These are phyloP conservation scores for Abrostola triplasia DNA, from an alignment of 2,888 invertebrate species.

Conservation along the genomic window DNA sequence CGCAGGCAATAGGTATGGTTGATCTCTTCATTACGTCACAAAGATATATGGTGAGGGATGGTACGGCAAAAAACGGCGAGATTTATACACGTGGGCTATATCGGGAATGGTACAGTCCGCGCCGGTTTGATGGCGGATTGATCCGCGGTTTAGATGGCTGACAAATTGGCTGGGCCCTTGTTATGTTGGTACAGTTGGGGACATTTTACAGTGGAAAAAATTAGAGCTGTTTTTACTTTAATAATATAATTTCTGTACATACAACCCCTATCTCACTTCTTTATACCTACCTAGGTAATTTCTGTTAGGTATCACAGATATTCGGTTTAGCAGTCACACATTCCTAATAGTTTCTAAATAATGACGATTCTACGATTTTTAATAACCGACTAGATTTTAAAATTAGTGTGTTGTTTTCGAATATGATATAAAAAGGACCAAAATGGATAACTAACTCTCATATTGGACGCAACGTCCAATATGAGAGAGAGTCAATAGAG, in stretches of 20 bases:
- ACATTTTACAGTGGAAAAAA: background rate
- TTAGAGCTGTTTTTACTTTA: background rate
- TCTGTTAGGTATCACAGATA: too few relatives aligned
- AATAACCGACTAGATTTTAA: too few relatives aligned
- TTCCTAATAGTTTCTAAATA: too few relatives aligned
- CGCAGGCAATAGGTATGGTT: constrained; percentile 1
- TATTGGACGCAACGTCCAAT: too few relatives aligned
- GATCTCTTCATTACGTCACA: constrained; percentile 37
- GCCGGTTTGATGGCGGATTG: constrained; percentile 41
- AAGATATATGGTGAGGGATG: constrained; percentile 26
- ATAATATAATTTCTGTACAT: background rate
- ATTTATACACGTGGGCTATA: constrained; percentile 28
- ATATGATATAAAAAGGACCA: too few relatives aligned
- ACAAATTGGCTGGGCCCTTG: constrained; percentile 31
- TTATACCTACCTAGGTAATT: too few relatives aligned
- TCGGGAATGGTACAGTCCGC: constrained; percentile 25
- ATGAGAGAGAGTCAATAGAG: too few relatives aligned
- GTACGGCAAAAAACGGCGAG: constrained; percentile 21
- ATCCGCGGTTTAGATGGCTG: constrained; percentile 37
- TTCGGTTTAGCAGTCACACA: too few relatives aligned
- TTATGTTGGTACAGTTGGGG: constrained; percentile 15
- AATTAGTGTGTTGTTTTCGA: too few relatives aligned
- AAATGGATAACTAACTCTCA: too few relatives aligned
- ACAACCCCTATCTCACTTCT: too few relatives aligned
- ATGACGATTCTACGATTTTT: too few relatives aligned